Conservation (phyloP, 2,797 vertebrate species). For the Simalia tracyae region DNA sequence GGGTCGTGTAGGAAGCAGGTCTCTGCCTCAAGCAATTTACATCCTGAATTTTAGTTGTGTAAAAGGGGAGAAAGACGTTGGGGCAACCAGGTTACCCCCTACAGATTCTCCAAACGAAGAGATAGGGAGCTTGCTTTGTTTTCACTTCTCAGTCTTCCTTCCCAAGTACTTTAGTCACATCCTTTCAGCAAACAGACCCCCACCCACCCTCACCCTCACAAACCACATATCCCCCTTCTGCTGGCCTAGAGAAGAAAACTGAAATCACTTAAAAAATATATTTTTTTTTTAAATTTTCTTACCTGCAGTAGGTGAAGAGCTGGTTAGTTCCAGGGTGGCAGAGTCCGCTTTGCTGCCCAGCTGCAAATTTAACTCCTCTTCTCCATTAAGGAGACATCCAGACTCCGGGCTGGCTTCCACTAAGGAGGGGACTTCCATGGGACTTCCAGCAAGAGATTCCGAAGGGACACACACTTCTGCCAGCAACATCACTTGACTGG, state of each 20-base stretch:
- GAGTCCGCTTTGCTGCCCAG: neutral
- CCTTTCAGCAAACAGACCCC: neutral
- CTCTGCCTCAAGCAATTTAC: neutral
- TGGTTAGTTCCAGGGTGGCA: neutral
- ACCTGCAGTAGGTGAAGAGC: conserved; percentile 63
- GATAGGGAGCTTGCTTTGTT: neutral
- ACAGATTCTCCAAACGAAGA: neutral
- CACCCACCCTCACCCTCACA: too few relatives aligned
- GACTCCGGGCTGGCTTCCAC: neutral
- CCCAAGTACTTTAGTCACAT: too few relatives aligned
- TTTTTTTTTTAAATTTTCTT: conserved; percentile 42
- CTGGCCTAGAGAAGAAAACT: neutral
- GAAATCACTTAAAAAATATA: neutral
- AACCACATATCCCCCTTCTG: neutral
- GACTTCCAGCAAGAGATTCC: conserved; percentile 10
- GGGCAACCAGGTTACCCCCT: neutral
- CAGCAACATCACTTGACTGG: conserved; percentile 22
- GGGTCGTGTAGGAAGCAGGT: neutral
- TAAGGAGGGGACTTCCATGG: fast-evolving
- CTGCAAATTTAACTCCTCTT: conserved; percentile 14
- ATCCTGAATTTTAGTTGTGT: neutral
- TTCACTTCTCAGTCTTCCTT: neutral
- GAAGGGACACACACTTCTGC: conserved; percentile 16
- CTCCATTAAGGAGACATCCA: conserved; percentile 26
- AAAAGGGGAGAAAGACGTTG: neutral